Conservation (phyloP, 2,888 invertebrate species). For the Andricus quercusramuli region DNA sequence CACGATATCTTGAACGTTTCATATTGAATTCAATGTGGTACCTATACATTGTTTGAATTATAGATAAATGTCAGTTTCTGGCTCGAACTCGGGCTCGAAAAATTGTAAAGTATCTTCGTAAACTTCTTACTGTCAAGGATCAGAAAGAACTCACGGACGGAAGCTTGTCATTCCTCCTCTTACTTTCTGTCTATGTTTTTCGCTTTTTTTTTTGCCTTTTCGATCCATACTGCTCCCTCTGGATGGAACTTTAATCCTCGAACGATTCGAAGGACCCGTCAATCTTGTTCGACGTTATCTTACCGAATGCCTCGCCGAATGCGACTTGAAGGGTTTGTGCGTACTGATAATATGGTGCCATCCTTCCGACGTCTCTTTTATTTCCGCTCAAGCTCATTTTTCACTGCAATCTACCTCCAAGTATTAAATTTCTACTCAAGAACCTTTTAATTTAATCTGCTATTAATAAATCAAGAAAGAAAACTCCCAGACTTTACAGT, state of each 20-base stretch:
- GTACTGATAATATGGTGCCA: neutral
- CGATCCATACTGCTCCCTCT: conserved; percentile 11
- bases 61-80: conserved; percentile 3
- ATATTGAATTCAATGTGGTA: no score
- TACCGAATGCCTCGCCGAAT: neutral
- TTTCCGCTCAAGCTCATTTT: conserved; percentile 19
- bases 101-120: neutral
- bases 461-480: neutral
- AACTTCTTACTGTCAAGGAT: conserved; percentile 27
- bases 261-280: conserved; percentile 28
- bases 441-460: neutral
- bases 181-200: conserved; percentile 11
- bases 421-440: conserved; percentile 9
- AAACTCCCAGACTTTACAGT: no score
- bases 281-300: conserved; percentile 37
- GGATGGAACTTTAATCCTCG: conserved; percentile 27
- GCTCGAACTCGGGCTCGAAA: neutral
- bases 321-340: no score
- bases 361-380: conserved; percentile 13
- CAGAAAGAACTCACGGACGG: neutral
- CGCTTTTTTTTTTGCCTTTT: conserved; percentile 13
- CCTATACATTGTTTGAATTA: neutral
- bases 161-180: conserved; percentile 20
- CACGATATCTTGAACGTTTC: no score
- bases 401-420: neutral